phyloP scores from a whole-genome alignment of 2,888 invertebrate species.

The Stenichneumon culpator region DNA sequence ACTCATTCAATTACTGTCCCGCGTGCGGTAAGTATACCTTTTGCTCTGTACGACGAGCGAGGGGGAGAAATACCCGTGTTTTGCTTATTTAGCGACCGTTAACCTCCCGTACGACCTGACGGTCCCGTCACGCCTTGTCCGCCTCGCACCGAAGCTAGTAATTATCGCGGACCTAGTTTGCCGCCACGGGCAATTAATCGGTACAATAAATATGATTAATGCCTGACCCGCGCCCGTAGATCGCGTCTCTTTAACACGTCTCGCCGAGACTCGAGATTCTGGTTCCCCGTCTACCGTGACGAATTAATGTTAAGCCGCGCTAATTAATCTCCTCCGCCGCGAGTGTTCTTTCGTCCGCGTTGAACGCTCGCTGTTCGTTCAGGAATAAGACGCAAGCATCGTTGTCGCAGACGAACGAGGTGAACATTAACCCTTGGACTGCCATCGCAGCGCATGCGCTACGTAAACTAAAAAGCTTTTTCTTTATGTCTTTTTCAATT shows the following conservation, averaged over 20 bases:
- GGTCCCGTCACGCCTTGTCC: slow-evolving; percentile 60
- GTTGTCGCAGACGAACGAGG: too few species aligned
- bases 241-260: slow-evolving; percentile 39
- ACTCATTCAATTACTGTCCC: slow-evolving; percentile 56
- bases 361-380: background rate
- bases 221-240: slow-evolving; percentile 58
- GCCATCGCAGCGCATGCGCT: too few species aligned
- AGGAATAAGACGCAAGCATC: background rate
- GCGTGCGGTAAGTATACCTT: slow-evolving; percentile 24
- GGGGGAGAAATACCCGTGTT: slow-evolving; percentile 32
- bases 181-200: slow-evolving; percentile 71
- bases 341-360: slow-evolving; percentile 16
- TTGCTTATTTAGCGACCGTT: slow-evolving; percentile 63
- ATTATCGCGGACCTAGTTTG: slow-evolving; percentile 72
- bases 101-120: slow-evolving; percentile 58
- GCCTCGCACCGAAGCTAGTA: slow-evolving; percentile 67
- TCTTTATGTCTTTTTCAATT: too few species aligned
- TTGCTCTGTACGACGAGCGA: slow-evolving; percentile 3
- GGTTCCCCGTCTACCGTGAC: slow-evolving; percentile 56
- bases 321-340: slow-evolving; percentile 55
- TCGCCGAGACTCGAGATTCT: slow-evolving; percentile 69
- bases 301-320: slow-evolving; percentile 55
- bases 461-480: too few species aligned
- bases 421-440: too few species aligned
- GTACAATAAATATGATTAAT: slow-evolving; percentile 76